A percentile compares a stretch with the other conserved stretches of the same genome.
Evolutionary conservation across 2,888 invertebrate genomes (phyloP).

Genomic region (Heteropelma amictum): DNA sequence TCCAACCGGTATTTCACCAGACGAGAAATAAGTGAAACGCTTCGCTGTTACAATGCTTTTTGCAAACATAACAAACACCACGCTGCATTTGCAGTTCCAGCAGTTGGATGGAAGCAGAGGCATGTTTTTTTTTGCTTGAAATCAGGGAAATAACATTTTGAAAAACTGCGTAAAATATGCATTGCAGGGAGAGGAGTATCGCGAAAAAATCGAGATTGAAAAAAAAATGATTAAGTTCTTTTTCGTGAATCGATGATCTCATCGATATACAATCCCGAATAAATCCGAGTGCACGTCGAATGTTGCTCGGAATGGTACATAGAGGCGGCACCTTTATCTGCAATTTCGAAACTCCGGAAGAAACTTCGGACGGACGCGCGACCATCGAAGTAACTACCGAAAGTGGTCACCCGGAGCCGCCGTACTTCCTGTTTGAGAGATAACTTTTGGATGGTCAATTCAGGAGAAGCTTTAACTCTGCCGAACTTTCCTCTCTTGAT

Average conservation of each 20-base stretch:
- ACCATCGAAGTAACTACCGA: slow-evolving; percentile 17
- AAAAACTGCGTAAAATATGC: no score
- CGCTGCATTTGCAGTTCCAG: no score
- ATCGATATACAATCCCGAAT: no score
- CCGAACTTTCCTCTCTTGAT: slow-evolving; percentile 8
- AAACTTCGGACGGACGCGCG: slow-evolving; percentile 17
- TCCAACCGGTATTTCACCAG: neutral
- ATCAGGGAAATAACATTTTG: no score
- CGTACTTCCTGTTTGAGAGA: slow-evolving; percentile 44
- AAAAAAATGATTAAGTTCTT: no score
- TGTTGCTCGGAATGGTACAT: neutral
- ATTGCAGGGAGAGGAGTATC: no score
- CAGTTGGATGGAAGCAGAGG: no score
- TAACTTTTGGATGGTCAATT: slow-evolving; percentile 42
- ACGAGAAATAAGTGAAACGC: neutral
- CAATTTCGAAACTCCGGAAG: slow-evolving; percentile 27
- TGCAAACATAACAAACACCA: no score
- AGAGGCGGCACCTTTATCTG: neutral
- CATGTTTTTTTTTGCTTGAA: no score
- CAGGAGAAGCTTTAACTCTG: slow-evolving; percentile 14
- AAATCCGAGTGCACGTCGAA: neutral
- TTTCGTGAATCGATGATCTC: no score
- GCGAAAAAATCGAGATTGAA: no score
- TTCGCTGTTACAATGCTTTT: neutral
- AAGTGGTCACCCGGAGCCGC: slow-evolving; percentile 17